These are phyloP conservation scores for Brachylomia viminalis DNA, from an alignment of 2,888 invertebrate genomes.

Conservation along the genomic window DNA sequence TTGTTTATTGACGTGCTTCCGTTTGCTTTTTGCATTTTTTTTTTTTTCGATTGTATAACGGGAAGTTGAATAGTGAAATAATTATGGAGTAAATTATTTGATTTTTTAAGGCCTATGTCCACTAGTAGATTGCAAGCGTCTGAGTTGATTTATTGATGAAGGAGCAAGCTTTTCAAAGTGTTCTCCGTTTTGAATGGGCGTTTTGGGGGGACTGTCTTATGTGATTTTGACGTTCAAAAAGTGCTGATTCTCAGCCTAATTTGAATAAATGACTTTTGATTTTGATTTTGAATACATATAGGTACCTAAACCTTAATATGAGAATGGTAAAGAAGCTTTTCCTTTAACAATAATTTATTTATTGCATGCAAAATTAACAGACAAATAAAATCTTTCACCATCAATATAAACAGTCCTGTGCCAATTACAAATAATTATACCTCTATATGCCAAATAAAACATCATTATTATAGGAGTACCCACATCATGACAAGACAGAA, in stretches of 20 bases:
- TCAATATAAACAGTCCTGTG: not conserved
- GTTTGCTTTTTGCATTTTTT: not conserved
- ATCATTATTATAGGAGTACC: not conserved
- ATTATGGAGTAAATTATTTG: not conserved
- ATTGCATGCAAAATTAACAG: not conserved
- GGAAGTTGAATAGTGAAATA: not conserved
- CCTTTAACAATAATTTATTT: not conserved
- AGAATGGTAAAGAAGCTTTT: not conserved
- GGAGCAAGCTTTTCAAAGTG: not conserved
- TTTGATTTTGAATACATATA: too few species aligned
- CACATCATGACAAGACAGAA: constrained; percentile 9
- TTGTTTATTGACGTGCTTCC: not conserved
- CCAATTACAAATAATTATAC: not conserved
- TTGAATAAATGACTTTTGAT: too few species aligned
- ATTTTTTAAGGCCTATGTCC: not conserved
- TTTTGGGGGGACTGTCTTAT: too few species aligned
- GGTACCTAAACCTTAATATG: not conserved
- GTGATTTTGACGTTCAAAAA: too few species aligned
- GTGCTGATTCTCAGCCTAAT: too few species aligned
- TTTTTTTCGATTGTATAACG: not conserved
- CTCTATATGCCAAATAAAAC: not conserved
- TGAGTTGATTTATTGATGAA: not conserved
- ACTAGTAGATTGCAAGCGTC: not conserved
- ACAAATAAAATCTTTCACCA: not conserved
- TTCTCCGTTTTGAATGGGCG: not conserved